phyloP scores from a whole-genome alignment of 2,888 invertebrate species.

The Drosophila leonis region DNA sequence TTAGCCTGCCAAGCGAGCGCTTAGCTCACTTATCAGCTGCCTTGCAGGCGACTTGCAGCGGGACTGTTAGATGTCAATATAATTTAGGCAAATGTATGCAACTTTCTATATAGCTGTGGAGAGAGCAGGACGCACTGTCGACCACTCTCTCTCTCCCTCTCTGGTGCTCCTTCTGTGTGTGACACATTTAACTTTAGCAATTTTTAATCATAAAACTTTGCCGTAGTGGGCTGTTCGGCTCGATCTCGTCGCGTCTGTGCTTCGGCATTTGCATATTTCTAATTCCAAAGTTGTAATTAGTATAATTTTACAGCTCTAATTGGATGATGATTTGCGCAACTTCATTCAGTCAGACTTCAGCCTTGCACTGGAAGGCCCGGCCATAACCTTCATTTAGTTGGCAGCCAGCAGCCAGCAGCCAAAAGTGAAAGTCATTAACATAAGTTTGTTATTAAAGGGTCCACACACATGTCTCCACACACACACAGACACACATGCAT shows the following conservation, averaged over 20 bases:
- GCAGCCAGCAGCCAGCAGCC: conserved; percentile 8
- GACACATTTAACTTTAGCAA: conserved; percentile 60
- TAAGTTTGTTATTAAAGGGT: conserved; percentile 65
- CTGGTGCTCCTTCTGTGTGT: conserved; percentile 9
- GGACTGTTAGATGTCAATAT: conserved; percentile 68
- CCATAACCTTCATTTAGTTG: conserved; percentile 64
- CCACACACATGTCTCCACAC: conserved; percentile 19
- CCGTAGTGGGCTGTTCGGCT: conserved; percentile 24
- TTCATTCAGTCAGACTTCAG: conserved; percentile 57
- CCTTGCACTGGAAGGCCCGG: conserved; percentile 43
- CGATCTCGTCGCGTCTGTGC: conserved; percentile 32
- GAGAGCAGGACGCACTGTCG: background rate
- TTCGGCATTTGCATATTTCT: conserved; percentile 76
- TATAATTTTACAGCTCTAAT: conserved; percentile 80
- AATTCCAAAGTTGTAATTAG: conserved; percentile 81
- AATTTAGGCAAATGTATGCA: conserved; percentile 79
- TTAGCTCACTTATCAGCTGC: conserved; percentile 72
- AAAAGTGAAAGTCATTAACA: conserved; percentile 76
- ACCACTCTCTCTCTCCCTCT: background rate
- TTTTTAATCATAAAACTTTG: conserved; percentile 77
- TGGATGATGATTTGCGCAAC: conserved; percentile 78
- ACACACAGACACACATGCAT: conserved; percentile 17
- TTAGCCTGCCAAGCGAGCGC: conserved; percentile 16
- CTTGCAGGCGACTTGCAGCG: conserved; percentile 72
- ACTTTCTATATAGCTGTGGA: conserved; percentile 29